Conservation (phyloP, 2,888 invertebrate species). For the Erebia ligea region DNA sequence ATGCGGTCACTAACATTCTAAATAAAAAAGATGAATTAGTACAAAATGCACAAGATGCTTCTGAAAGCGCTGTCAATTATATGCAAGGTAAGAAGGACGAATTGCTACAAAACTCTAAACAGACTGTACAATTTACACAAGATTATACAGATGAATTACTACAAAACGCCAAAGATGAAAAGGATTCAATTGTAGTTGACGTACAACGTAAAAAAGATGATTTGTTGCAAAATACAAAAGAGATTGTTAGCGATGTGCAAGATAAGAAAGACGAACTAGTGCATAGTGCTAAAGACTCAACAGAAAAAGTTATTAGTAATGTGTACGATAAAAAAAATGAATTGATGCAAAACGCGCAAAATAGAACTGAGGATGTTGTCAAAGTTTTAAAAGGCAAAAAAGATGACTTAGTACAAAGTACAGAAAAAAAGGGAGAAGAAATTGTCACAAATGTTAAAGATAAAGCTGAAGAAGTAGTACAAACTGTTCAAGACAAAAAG, state of each 20-base stretch:
- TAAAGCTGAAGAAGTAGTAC: constrained; percentile 44
- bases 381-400: constrained; percentile 42
- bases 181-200: constrained; percentile 38
- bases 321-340: constrained; percentile 45
- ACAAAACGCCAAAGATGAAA: constrained; percentile 30
- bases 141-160: constrained; percentile 29
- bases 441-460: constrained; percentile 32
- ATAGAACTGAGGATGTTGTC: constrained; percentile 42
- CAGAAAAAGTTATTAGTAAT: constrained; percentile 29
- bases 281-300: constrained; percentile 1
- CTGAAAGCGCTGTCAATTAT: constrained; percentile 34
- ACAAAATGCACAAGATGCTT: constrained; percentile 39
- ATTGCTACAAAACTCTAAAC: constrained; percentile 37
- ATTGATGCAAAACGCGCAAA: constrained; percentile 46
- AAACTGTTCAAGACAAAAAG: constrained; percentile 48
- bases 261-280: constrained; percentile 41
- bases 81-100: constrained; percentile 47
- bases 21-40: constrained; percentile 44
- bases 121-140: constrained; percentile 39
- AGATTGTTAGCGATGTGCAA: constrained; percentile 30
- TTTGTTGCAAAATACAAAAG: constrained; percentile 40
- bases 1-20: constrained; percentile 41
- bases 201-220: constrained; percentile 49
- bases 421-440: constrained; percentile 23
- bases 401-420: constrained; percentile 38